Base-by-base conservation (phyloP, 2,797 vertebrate species). In the Eupleurogrammus muticus region DNA sequence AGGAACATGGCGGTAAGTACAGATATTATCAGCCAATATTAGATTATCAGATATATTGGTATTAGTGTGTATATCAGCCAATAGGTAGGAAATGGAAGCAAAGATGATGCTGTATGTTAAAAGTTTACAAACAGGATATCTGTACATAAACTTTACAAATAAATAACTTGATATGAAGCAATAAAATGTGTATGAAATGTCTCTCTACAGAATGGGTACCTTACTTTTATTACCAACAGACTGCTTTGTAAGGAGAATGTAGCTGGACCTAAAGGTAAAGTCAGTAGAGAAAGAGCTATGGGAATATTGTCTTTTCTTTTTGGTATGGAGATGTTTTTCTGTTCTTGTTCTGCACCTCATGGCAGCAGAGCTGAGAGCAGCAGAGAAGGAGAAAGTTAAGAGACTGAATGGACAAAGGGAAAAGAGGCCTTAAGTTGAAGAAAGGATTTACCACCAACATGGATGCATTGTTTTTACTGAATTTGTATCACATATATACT, bases 321-420 rank as follows among this genome's bases (percentile, higher is more conserved):
- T 62, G 40, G 40, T 72, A 47, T 17, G 60, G 81, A 81, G 76
- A 79, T 67, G 55, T 74, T 71, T 23, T 82, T 63, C 34, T 66
- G 70, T 73, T 49, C 57, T 67, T 5, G 12, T 53, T 67, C 54
- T 58, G 67, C 28, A 56, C 48, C 71, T 75, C 47, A 69, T 40
- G 38, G 67, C 61, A 48, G 51, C 53, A 58, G 70, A 71, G 66
- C 42, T 70, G 75, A 72, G 57, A n/a, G 77, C 21, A 19, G 46
- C 11, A 14, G 20, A 16, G 11, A 19, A 48, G 24, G 48, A 67
- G 48, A 61, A 35, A 48, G 70, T 42, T 14, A 46, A 71, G 50
- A 3, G 17, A 55, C 2, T 56, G 48, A 55, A 56, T n/a, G 2
- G 55, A 64, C 38, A 66, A 35, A 73, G 13, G 28, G 13, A 63